Evolutionary conservation across 1,140 invertebrate genomes (phyloP).

Genomic region (Cephus cinctus): DNA sequence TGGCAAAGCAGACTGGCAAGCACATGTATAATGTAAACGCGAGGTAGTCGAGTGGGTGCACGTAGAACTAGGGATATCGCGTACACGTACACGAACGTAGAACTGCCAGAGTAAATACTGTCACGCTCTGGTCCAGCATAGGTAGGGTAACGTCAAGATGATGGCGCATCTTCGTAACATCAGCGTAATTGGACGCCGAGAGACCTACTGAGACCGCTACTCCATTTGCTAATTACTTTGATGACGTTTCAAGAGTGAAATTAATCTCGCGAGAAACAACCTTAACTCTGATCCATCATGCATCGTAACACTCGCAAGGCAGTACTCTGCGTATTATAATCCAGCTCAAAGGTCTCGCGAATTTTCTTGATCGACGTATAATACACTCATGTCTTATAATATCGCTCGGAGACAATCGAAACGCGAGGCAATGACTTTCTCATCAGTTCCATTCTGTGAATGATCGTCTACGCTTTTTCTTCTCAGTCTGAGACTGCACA

Average conservation of each 20-base stretch:
- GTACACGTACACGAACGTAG: no score
- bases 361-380: neutral
- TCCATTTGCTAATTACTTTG: slow-evolving; percentile 35
- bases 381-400: neutral
- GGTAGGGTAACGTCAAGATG: no score
- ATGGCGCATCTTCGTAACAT: slow-evolving; percentile 25
- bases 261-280: slow-evolving; percentile 31
- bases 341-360: slow-evolving; percentile 2
- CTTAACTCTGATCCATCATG: slow-evolving; percentile 9
- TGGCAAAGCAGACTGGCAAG: no score
- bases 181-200: slow-evolving; percentile 29
- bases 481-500: neutral
- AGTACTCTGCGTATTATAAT: slow-evolving; percentile 6
- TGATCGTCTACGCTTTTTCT: no score
- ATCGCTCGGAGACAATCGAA: neutral
- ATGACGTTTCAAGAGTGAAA: slow-evolving; percentile 31
- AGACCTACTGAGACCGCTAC: slow-evolving; percentile 17
- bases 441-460: no score
- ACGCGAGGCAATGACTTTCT: slow-evolving; percentile 1
- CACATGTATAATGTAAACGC: no score
- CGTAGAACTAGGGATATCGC: no score
- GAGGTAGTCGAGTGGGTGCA: no score
- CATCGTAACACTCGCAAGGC: neutral
- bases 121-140: no score
- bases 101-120: no score